Percentiles rank a stretch among this genome's conserved stretches.
Evolutionary conservation across 37 sponge, comb jelly and placozoan genomes (phyloP).

Genomic region (Ephydatia muelleri): DNA sequence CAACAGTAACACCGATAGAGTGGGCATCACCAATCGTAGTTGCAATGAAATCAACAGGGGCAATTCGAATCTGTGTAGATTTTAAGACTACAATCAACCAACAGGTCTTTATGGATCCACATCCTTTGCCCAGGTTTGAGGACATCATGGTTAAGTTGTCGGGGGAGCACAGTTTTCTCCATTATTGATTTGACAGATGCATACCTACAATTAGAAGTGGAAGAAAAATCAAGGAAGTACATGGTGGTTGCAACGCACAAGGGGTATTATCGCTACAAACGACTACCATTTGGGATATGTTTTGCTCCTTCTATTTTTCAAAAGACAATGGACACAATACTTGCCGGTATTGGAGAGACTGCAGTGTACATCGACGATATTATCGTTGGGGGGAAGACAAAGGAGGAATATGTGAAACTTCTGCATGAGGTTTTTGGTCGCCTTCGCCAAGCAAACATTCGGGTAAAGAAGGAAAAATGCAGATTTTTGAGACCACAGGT

Average conservation of each 20-base stretch:
- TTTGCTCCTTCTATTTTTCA: conserved; percentile 16
- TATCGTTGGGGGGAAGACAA: background rate
- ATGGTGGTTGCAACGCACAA: conserved; percentile 8
- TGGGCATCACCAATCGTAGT: background rate
- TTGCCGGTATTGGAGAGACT: background rate
- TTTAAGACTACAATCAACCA: background rate
- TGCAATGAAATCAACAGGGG: background rate
- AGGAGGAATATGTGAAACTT: conserved; percentile 5
- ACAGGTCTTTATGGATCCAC: no score
- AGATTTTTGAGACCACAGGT: background rate
- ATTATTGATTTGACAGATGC: conserved; percentile 7
- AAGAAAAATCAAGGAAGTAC: background rate
- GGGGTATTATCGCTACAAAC: conserved; percentile 2
- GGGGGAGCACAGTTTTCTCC: background rate
- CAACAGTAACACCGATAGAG: background rate
- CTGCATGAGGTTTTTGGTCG: conserved; percentile 3
- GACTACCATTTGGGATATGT: background rate
- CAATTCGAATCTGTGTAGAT: background rate
- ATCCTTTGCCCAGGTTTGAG: conserved; percentile 1
- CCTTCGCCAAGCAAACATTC: background rate
- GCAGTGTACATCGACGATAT: conserved; percentile 14
- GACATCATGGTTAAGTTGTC: background rate
- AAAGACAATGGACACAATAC: conserved; percentile 3
- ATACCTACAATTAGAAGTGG: conserved; percentile 8
- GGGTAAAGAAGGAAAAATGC: conserved; percentile 1